These are phyloP conservation scores for Hypena proboscidalis DNA, from an alignment of 2,888 invertebrate genomes.

Conservation along the genomic window DNA sequence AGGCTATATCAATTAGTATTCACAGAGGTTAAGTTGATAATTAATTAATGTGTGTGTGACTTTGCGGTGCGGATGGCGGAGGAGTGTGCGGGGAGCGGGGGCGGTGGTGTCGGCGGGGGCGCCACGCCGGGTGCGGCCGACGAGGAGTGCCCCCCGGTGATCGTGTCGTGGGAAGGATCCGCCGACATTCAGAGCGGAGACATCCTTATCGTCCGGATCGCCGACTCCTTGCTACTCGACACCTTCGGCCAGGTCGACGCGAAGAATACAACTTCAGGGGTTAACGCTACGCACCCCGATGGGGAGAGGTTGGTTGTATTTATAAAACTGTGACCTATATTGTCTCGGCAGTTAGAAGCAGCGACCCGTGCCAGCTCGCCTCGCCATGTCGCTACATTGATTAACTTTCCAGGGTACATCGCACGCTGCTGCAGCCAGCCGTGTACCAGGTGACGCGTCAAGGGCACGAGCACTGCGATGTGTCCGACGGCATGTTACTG, in stretches of 20 bases:
- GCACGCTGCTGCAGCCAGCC: conserved; percentile 83
- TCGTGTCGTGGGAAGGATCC: conserved; percentile 88
- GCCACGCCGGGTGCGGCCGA: conserved; percentile 52
- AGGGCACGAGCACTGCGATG: conserved; percentile 89
- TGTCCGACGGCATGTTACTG: conserved; percentile 88
- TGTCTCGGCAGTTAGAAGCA: conserved; percentile 11
- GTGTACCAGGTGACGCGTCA: conserved; percentile 90
- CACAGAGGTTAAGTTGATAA: conserved; percentile 53
- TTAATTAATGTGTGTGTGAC: conserved; percentile 60
- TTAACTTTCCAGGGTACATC: conserved; percentile 76
- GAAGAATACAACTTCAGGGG: conserved; percentile 58
- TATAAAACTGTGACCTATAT: conserved; percentile 32
- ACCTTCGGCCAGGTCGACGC: conserved; percentile 51
- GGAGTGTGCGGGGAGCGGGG: conserved; percentile 65
- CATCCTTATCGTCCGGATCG: conserved; percentile 89
- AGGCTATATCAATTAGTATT: conserved; percentile 51
- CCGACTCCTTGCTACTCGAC: conserved; percentile 85
- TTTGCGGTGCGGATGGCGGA: conserved; percentile 73
- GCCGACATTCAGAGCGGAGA: conserved; percentile 90
- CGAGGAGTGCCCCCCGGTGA: conserved; percentile 84
- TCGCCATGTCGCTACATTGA: conserved; percentile 20
- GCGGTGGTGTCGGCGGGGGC: conserved; percentile 24
- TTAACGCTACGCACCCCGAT: conserved; percentile 57
- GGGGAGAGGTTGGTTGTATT: conserved; percentile 62
- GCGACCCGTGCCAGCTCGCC: conserved; percentile 26